These are phyloP conservation scores for Astyanax mexicanus DNA, from an alignment of 2,797 vertebrate genomes.

Conservation along the genomic window DNA sequence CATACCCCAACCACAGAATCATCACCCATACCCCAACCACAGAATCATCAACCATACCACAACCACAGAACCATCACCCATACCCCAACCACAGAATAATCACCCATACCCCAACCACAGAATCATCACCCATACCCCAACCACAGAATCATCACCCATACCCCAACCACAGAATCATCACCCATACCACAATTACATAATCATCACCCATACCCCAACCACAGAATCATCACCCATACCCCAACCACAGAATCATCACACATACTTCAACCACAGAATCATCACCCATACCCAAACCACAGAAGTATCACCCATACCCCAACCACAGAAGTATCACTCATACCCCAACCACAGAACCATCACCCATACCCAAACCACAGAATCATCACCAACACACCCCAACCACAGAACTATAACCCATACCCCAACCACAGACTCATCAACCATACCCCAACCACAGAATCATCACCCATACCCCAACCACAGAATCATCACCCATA, in stretches of 20 bases:
- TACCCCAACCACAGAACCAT: background rate
- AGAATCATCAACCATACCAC: no score
- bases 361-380: background rate
- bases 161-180: background rate
- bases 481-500: background rate
- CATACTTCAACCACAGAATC: background rate
- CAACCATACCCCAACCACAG: background rate
- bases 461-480: background rate
- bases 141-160: background rate
- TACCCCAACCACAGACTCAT: background rate
- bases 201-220: no score
- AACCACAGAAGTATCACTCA: background rate
- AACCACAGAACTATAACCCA: background rate
- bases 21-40: no score
- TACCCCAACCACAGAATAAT: background rate
- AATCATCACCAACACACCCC: background rate
- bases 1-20: no score
- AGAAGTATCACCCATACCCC: conserved; percentile 13
- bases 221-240: background rate
- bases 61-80: background rate
- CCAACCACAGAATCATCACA: background rate
- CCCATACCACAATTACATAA: no score
- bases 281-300: background rate
- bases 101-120: background rate
- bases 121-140: conserved; percentile 21